phyloP scores from a whole-genome alignment of 2,888 invertebrate species.

The Cephalotes varians region DNA sequence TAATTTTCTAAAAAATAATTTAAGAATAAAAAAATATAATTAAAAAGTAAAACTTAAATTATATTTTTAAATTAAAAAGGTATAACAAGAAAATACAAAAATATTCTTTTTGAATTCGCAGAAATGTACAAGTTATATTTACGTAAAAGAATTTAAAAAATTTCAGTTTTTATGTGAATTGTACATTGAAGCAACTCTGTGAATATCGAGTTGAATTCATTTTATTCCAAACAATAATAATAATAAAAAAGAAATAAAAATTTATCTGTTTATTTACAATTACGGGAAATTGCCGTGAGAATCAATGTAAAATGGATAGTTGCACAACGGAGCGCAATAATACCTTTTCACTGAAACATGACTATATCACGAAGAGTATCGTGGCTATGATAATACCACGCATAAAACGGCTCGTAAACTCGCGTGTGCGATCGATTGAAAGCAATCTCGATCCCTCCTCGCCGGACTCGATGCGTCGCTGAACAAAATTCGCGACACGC shows the following conservation, averaged over 20 bases:
- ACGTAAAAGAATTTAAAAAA: neutral
- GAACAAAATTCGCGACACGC: conserved; percentile 15
- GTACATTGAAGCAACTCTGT: neutral
- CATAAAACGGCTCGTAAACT: conserved; percentile 33
- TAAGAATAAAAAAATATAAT: too few species aligned
- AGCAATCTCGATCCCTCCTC: neutral
- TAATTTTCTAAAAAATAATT: too few species aligned
- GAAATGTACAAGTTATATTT: neutral
- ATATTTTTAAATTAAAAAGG: neutral
- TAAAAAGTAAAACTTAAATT: neutral
- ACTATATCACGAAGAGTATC: neutral
- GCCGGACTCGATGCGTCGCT: neutral
- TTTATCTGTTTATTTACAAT: neutral
- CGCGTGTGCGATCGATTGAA: conserved; percentile 19
- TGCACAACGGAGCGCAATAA: conserved; percentile 24
- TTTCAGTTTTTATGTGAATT: neutral
- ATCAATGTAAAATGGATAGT: neutral
- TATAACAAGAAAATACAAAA: neutral
- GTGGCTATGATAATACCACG: conserved; percentile 6
- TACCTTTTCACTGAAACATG: conserved; percentile 22
- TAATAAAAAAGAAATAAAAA: neutral
- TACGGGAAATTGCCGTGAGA: neutral
- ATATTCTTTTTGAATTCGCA: neutral
- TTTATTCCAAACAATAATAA: conserved; percentile 3
- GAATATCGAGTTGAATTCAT: neutral